Base-by-base conservation (phyloP, 2,888 invertebrate genomes). In the Melanophora roralis region DNA sequence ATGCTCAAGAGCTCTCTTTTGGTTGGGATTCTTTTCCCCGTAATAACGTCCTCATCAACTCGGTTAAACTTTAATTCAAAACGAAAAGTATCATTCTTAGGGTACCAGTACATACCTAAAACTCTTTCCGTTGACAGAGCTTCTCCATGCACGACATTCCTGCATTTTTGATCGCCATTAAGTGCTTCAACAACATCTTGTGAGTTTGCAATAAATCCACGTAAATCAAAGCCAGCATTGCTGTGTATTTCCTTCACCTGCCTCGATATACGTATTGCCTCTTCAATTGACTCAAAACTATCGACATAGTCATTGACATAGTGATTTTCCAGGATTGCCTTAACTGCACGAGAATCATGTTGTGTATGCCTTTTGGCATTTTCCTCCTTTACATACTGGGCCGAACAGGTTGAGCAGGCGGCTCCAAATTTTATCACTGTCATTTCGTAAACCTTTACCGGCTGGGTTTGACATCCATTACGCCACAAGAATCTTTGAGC, bases 401-500 rank as follows among this genome's bases (percentile, higher is more conserved):
- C 72, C 6, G 73, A 43, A 19, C 79, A 82, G 9, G 62, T 77
- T 14, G 79, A 73, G 45, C 76, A 78, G 2, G 69, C 67, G 16
- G 72, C 75, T 11, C 75, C 75, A 60, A 78, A 78, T 1, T 68
- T 78, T 57, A 78, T 77, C 4, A 45, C 77, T 11, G 45, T 3
- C 77, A 77, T 77, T 49, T 65, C 69, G 19, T 76, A 62, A 6
- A 65, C 60, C 11, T 77, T 60, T 1, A 74, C 62, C 7, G n/a
- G 9, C 2, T 34, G 11, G 2, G 27, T 32, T n/a, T 19, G 14
- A n/a, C 53, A 34, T 12, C 69, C 65, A 47, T 67, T 14, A 9
- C 74, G 65, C 77, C 78, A 77, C 9, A 81, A 53, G 40, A 81
- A 71, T 16, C 74, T 12, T 36, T 78, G 77, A 9, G 67, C 43